Conservation (phyloP, 2,113 vertebrate genomes). For the Corydoras maculifer region DNA sequence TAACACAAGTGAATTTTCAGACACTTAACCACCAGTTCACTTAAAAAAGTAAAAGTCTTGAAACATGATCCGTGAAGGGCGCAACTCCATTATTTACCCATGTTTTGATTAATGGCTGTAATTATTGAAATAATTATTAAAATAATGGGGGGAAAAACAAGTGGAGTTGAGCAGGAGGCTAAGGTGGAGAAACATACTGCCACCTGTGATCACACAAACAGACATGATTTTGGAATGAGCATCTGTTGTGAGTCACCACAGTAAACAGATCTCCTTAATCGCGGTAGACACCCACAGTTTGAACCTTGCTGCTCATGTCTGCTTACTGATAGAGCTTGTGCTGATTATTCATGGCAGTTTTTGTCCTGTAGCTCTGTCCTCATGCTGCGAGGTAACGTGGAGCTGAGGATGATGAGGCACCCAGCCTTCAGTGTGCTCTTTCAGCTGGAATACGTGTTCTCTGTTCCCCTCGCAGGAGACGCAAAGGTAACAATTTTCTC, state of each 20-base stretch:
- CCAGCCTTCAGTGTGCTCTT: conserved; percentile 71
- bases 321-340: conserved; percentile 9
- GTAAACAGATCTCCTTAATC: conserved; percentile 26
- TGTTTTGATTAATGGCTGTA: not conserved
- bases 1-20: too few relatives aligned
- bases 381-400: conserved; percentile 77
- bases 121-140: not conserved
- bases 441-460: conserved; percentile 85
- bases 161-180: not conserved
- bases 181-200: not conserved
- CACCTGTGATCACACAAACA: conserved; percentile 3
- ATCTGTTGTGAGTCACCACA: conserved; percentile 23
- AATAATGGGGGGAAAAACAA: not conserved
- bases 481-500: conserved; percentile 65
- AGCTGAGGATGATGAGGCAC: conserved; percentile 76
- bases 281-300: conserved; percentile 18
- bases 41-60: too few relatives aligned
- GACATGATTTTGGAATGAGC: conserved; percentile 9
- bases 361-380: conserved; percentile 58
- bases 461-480: conserved; percentile 48
- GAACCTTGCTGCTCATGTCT: not conserved
- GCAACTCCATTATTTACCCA: not conserved
- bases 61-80: not conserved
- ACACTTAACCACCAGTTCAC: too few relatives aligned
- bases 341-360: conserved; percentile 11